Evolutionary conservation across 2,113 vertebrate species (phyloP).

Genomic region (Leucosticte australis): DNA sequence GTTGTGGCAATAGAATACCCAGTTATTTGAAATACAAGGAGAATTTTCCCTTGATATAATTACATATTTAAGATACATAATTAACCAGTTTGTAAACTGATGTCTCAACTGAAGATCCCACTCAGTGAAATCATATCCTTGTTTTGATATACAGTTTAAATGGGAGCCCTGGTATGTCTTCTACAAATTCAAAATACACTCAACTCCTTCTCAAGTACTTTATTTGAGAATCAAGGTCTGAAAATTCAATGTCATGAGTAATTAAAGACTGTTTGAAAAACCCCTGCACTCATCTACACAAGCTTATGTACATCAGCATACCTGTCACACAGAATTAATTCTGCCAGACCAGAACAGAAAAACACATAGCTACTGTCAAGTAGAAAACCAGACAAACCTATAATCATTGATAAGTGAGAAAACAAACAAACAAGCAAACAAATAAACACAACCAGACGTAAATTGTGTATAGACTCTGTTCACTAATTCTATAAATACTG

Average conservation of each 20-base stretch:
- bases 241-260: neutral
- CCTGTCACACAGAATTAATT: neutral
- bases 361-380: neutral
- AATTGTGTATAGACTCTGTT: neutral
- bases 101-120: neutral
- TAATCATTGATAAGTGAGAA: neutral
- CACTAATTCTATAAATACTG: neutral
- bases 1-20: neutral
- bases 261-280: neutral
- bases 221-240: neutral
- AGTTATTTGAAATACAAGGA: neutral
- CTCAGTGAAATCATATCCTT: neutral
- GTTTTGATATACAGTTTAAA: neutral
- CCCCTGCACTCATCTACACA: neutral
- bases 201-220: neutral
- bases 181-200: neutral
- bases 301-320: neutral
- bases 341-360: neutral
- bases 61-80: constrained; percentile 2
- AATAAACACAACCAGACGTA: neutral
- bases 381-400: neutral
- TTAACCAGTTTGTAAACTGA: constrained; percentile 32
- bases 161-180: neutral
- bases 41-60: neutral
- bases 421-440: neutral